These are phyloP conservation scores for Pseudochirops cupreus DNA, from an alignment of 2,797 vertebrate species.

Conservation along the genomic window DNA sequence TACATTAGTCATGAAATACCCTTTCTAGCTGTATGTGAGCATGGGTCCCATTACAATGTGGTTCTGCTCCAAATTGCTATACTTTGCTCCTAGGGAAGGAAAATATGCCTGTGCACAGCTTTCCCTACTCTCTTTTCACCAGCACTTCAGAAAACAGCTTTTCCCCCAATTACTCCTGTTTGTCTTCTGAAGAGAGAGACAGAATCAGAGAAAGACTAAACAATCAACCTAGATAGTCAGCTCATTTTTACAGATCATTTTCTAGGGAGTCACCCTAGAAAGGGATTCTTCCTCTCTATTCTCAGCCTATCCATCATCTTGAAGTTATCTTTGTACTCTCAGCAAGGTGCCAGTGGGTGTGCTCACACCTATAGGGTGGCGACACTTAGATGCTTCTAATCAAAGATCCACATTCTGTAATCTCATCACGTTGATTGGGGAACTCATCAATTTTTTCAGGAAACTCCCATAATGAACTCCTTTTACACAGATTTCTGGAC, in stretches of 20 bases:
- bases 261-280: not conserved
- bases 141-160: not conserved
- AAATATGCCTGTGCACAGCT: not conserved
- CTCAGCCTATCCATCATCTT: not conserved
- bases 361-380: not conserved
- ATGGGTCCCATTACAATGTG: not conserved
- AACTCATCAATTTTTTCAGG: not conserved
- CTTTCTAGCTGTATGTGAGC: not conserved
- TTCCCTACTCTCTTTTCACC: not conserved
- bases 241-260: not conserved
- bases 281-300: not conserved
- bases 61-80: not conserved
- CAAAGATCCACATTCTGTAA: not conserved
- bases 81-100: not conserved
- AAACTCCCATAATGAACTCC: not conserved
- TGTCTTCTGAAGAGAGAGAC: not conserved
- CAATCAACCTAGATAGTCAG: not conserved
- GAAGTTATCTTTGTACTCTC: not conserved
- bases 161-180: not conserved
- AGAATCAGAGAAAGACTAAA: not conserved
- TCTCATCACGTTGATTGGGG: not conserved
- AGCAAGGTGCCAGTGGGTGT: not conserved
- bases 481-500: not conserved
- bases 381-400: not conserved
- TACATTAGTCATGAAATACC: not conserved